Evolutionary conservation across 2,888 invertebrate species (phyloP), one percentile per base, ranked within the genome.

Genomic region (Netelia melanura): DNA sequence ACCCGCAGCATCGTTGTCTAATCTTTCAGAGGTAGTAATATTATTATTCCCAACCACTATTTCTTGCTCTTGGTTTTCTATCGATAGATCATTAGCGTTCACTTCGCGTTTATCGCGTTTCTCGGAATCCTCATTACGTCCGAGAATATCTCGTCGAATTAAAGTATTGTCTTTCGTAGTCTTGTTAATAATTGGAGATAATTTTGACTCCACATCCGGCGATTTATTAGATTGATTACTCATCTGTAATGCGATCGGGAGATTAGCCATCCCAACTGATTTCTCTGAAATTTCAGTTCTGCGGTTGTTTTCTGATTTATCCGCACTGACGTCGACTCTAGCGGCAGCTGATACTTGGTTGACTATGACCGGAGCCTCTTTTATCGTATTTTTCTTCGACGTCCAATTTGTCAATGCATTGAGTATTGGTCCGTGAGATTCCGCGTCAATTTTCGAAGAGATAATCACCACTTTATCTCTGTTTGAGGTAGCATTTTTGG

Each of bases 171-270:
- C 78, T 5, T 78, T 81, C 8, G 86, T 82, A 38, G 84, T 89
- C 9, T 82, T 83, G 44, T 86, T 88, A 11, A 83, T 83, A 52
- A 67, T 6, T 0, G 68, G 10, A 0, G 14, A 30, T 1, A 52
- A 2, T 43, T 56, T 71, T 30, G 38, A 86, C 6, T 87, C 72
- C n/a, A 70, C 23, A 75, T 23, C 9, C 23, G 43, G n/a, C 10
- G 6, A 11, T 44, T 44, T 67, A 11, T 89, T 91, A 1, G 92
- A 91, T 74, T 91, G 89, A 85, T 92, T 92, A 10, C 87, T 89
- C 89, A 93, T 90, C 82, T 90, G 90, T 38, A 92, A 81, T 0
- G 90, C 91, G 83, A 93, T 92, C 2, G 93, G 93, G 38, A 93
- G 72, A 44, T 44, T 44, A n/a, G 2, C n/a, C 1, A 21, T 64